These are phyloP conservation scores for Tenthredo mesomela DNA, from an alignment of 2,888 invertebrate genomes.

Conservation along the genomic window DNA sequence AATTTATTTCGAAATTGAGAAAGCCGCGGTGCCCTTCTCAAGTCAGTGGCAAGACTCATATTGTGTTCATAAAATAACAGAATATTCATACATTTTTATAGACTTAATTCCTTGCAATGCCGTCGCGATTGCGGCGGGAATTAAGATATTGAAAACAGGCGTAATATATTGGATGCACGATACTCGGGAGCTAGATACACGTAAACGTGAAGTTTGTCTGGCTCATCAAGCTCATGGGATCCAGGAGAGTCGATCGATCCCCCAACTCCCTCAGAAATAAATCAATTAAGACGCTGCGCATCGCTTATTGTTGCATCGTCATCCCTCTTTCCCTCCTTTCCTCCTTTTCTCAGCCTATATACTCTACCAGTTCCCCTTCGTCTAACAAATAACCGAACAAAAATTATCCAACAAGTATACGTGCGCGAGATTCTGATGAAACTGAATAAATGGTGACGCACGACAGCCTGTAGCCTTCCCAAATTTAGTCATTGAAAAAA, in stretches of 20 bases:
- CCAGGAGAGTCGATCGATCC: neutral
- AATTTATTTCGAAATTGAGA: conserved; percentile 14
- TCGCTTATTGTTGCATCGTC: conserved; percentile 41
- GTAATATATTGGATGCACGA: neutral
- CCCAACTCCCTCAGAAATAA: conserved; percentile 69
- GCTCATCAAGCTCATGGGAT: conserved; percentile 17
- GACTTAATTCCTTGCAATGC: neutral
- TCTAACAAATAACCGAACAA: conserved; percentile 18
- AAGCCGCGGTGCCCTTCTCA: conserved; percentile 9
- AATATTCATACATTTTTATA: neutral
- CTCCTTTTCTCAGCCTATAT: neutral
- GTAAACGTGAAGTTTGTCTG: neutral
- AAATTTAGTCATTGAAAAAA: neutral
- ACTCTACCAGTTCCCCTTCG: neutral
- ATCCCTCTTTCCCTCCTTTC: conserved; percentile 2
- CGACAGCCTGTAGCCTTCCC: neutral
- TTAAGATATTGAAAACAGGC: neutral
- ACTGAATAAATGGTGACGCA: conserved; percentile 20
- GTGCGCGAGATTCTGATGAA: conserved; percentile 5
- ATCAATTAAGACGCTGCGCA: conserved; percentile 71
- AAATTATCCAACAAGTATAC: conserved; percentile 23
- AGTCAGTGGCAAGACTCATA: neutral
- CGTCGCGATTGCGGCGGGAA: neutral
- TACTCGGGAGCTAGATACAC: neutral
- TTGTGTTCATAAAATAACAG: neutral